Evolutionary conservation across 2,113 vertebrate genomes (phyloP), one percentile per base, ranked within the genome.

Genomic region (Seriola dumerili): DNA sequence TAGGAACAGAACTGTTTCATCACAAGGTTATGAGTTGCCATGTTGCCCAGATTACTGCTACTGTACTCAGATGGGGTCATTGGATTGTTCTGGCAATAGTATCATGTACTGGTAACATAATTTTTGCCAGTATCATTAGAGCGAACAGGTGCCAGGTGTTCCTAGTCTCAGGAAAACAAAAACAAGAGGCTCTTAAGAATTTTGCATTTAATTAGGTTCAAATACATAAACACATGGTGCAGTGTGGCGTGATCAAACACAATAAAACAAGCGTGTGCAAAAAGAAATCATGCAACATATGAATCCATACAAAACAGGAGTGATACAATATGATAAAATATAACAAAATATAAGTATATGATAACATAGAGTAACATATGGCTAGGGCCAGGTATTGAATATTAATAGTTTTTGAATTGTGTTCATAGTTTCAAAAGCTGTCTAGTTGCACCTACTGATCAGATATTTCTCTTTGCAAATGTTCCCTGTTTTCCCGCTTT

Each of bases 201-300:
- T 61, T 70, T 40, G 46, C 46, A 67, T 85, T 88, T 90, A 83
- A 85, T 86, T n/a, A 46, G 17, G 57, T 63, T 48, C 9, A 3
- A 9, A 77, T 21, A 67, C 64, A 55, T 34, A 38, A 55, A 88
- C 55, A 79, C 11, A 76, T 58, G 65, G 67, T 57, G 76, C 11
- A 25, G n/a, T 70, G 77, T 73, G 85, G 34, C 58, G 72, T 46
- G 70, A 66, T 69, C 66, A 76, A 70, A 83, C 32, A 6, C 59
- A 79, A 80, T 50, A 55, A 74, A 74, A 80, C 4, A 78, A 78
- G 67, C 21, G 59, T 57, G 19, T 40, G 50, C 17, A 58, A 52
- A 83, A 85, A 55, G 0, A 62, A 74, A 75, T 52, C 3, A 70
- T 73, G 44, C 62, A 57, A 66, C 36, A 48, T 16, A 25, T 71